phyloP scores from a whole-genome alignment of 1,140 invertebrate genomes.

The Camponotus floridanus region DNA sequence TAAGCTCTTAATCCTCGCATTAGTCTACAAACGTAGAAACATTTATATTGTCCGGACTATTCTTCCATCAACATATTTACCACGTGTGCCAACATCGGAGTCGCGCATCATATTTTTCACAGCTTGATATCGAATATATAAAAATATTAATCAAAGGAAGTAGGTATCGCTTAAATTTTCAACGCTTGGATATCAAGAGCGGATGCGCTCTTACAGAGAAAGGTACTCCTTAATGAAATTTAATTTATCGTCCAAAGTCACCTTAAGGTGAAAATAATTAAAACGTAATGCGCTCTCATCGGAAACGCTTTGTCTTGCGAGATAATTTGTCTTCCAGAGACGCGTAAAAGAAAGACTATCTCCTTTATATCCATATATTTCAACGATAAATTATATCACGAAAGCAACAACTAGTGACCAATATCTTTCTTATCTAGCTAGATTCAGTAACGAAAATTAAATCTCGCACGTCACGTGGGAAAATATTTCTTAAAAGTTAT shows the following conservation, averaged over 20 bases:
- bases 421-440: neutral
- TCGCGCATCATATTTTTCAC: constrained; percentile 19
- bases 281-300: constrained; percentile 46
- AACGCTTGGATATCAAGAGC: constrained; percentile 17
- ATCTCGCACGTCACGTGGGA: neutral
- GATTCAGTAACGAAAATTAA: constrained; percentile 2
- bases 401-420: neutral
- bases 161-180: constrained; percentile 23
- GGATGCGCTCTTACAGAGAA: neutral
- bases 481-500: neutral
- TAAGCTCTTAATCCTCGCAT: constrained; percentile 54
- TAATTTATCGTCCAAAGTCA: constrained; percentile 53
- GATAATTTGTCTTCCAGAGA: constrained; percentile 50
- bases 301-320: constrained; percentile 47
- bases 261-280: constrained; percentile 57
- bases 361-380: constrained; percentile 4
- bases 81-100: neutral
- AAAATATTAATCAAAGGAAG: constrained; percentile 42
- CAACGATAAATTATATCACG: constrained; percentile 24
- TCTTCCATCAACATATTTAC: constrained; percentile 34
- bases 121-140: constrained; percentile 18
- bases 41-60: constrained; percentile 3
- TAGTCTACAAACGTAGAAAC: constrained; percentile 43
- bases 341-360: constrained; percentile 11
- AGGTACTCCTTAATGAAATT: constrained; percentile 45